Evolutionary conservation across 1,140 invertebrate species (phyloP).

Genomic region (Megathymus violae): DNA sequence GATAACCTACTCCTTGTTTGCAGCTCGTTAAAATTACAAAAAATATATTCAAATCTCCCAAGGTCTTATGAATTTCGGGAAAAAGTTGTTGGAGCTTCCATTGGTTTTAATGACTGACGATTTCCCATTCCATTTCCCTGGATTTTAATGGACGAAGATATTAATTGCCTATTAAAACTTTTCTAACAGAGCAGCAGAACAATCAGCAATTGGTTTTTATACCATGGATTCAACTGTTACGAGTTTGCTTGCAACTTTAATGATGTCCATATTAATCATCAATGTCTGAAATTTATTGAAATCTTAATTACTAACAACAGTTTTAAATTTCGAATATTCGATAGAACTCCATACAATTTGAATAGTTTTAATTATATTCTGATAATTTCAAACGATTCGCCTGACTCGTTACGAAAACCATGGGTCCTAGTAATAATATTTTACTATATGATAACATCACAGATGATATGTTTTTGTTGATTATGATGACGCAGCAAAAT

Average conservation of each 20-base stretch:
- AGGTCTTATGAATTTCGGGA: not conserved
- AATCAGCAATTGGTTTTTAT: not conserved
- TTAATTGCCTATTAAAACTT: constrained; percentile 30
- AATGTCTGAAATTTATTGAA: no score
- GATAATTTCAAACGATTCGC: no score
- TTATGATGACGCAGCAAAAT: no score
- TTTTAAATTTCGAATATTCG: no score
- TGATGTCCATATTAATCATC: not conserved
- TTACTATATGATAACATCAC: no score
- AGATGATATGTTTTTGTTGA: no score
- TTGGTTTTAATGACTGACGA: constrained; percentile 12
- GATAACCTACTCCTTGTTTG: no score
- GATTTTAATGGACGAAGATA: constrained; percentile 14
- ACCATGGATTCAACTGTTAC: not conserved
- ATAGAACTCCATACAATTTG: no score
- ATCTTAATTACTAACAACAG: no score
- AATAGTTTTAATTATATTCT: no score
- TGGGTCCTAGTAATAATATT: no score
- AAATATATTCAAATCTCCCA: not conserved
- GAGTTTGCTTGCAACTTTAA: not conserved
- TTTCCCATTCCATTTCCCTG: not conserved
- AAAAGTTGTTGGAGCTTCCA: not conserved
- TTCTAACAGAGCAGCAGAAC: constrained; percentile 6
- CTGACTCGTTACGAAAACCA: no score
- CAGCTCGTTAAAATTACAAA: not conserved